phyloP scores from a whole-genome alignment of 2,113 vertebrate genomes.

The Theropithecus gelada region DNA sequence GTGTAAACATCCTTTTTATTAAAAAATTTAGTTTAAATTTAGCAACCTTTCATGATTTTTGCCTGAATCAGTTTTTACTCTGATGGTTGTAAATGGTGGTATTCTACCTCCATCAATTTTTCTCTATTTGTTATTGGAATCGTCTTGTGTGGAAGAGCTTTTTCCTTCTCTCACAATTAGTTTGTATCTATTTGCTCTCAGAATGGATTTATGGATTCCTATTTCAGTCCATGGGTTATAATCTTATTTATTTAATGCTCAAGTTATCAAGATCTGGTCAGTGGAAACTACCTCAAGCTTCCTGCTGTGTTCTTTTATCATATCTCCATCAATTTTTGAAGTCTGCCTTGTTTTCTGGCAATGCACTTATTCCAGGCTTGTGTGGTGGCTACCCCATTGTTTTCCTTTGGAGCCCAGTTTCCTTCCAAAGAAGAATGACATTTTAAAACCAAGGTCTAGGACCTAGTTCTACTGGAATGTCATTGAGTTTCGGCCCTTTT shows the following conservation, averaged over 20 bases:
- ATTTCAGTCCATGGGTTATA: neutral
- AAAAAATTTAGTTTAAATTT: neutral
- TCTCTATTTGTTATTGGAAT: neutral
- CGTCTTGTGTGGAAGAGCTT: neutral
- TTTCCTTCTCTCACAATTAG: neutral
- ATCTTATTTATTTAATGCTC: neutral
- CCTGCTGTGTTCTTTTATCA: neutral
- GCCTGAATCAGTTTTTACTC: neutral
- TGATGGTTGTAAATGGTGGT: neutral
- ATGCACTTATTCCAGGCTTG: neutral
- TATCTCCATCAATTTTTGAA: neutral
- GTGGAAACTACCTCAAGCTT: neutral
- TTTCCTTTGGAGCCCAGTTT: neutral
- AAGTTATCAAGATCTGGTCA: neutral
- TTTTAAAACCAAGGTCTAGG: neutral
- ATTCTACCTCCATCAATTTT: neutral
- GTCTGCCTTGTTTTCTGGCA: neutral
- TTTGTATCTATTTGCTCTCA: neutral
- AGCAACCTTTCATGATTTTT: neutral
- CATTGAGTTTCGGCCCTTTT: neutral
- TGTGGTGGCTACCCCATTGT: neutral
- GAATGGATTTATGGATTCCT: neutral
- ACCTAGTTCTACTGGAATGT: neutral
- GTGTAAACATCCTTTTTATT: neutral
- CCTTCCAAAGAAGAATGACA: neutral